Percentiles rank a stretch among this genome's conserved stretches.
These are phyloP conservation scores for Apamea crenata DNA, from an alignment of 2,888 invertebrate genomes.

Conservation along the genomic window DNA sequence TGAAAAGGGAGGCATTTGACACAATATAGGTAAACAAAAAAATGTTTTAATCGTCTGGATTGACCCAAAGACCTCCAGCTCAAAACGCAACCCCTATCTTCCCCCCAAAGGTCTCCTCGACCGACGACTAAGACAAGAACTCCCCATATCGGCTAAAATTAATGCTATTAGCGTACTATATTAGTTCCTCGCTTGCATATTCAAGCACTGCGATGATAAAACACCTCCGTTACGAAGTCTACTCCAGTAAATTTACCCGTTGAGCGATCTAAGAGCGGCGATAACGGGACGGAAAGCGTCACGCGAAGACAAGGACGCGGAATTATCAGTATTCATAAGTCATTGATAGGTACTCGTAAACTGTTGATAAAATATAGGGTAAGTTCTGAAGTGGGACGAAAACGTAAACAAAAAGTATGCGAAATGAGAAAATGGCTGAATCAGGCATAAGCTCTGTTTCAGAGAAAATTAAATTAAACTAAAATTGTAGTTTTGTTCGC, in stretches of 20 bases:
- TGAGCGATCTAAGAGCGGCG: conserved; percentile 75
- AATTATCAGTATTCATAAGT: conserved; percentile 78
- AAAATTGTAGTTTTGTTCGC: not conserved
- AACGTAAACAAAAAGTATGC: not conserved
- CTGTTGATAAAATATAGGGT: conserved; percentile 35
- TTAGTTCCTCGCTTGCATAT: conserved; percentile 53
- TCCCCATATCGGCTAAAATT: conserved; percentile 44
- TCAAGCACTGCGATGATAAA: conserved; percentile 64
- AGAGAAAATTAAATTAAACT: not conserved
- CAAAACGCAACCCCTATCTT: not conserved
- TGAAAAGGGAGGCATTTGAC: not conserved
- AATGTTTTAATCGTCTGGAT: not conserved
- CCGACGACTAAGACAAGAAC: conserved; percentile 39
- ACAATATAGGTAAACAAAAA: not conserved
- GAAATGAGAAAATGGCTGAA: conserved; percentile 1
- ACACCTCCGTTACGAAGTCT: conserved; percentile 71
- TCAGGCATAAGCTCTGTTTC: not conserved
- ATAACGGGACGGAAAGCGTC: conserved; percentile 76
- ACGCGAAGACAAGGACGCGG: conserved; percentile 76
- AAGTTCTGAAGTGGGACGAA: conserved; percentile 6
- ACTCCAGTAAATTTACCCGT: conserved; percentile 74
- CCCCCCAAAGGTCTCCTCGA: not conserved
- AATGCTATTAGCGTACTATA: conserved; percentile 52
- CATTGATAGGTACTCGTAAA: conserved; percentile 69
- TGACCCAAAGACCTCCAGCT: not conserved